Conservation (phyloP, 1,140 invertebrate genomes). For the Drosophila funebris region DNA sequence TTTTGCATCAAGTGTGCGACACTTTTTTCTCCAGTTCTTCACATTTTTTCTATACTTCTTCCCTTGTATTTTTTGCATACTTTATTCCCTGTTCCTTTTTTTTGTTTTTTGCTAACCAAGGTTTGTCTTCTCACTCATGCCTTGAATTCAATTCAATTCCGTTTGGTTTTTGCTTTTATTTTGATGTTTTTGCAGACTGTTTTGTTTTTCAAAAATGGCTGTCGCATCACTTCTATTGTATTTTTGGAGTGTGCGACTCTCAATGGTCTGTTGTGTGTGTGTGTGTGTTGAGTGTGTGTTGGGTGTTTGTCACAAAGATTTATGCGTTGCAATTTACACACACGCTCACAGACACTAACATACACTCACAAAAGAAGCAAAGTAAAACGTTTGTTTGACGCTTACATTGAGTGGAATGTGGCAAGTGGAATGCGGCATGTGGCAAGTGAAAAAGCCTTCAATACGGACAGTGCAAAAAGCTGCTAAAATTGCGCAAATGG, state of each 20-base stretch:
- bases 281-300: slow-evolving; percentile 16
- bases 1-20: slow-evolving; percentile 45
- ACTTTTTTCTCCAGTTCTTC: slow-evolving; percentile 2
- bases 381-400: slow-evolving; percentile 66
- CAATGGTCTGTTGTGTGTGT: slow-evolving; percentile 39
- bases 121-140: slow-evolving; percentile 25
- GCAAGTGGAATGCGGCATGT: slow-evolving; percentile 23
- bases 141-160: slow-evolving; percentile 32
- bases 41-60: slow-evolving; percentile 29
- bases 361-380: slow-evolving; percentile 33
- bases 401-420: slow-evolving; percentile 72
- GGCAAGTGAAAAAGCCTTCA: slow-evolving; percentile 49
- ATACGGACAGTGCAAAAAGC: slow-evolving; percentile 34
- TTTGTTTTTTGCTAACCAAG: slow-evolving; percentile 1
- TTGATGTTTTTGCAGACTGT: slow-evolving; percentile 54
- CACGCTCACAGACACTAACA: slow-evolving; percentile 55
- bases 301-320: slow-evolving; percentile 78
- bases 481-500: slow-evolving; percentile 5
- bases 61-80: slow-evolving; percentile 14
- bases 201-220: slow-evolving; percentile 81
- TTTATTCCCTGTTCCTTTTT: slow-evolving; percentile 12
- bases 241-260: slow-evolving; percentile 67
- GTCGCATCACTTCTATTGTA: slow-evolving; percentile 79
- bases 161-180: slow-evolving; percentile 33
- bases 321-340: slow-evolving; percentile 79